phyloP scores from a whole-genome alignment of 2,113 vertebrate species.

The Cariama cristata region DNA sequence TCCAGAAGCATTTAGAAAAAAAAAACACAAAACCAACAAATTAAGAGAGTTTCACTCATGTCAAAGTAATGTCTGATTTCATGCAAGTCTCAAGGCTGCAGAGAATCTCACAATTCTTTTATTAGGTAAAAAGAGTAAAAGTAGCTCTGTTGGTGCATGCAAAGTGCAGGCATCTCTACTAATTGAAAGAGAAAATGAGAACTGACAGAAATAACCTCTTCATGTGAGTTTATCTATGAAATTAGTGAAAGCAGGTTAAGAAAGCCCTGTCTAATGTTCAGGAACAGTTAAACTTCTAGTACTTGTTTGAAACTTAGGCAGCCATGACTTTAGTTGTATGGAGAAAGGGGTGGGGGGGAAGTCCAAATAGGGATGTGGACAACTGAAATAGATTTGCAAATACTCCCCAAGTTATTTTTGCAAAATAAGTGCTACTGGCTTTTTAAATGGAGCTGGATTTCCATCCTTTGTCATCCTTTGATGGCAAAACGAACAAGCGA shows the following conservation, averaged over 20 bases:
- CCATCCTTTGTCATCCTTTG: background rate
- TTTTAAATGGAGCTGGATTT: background rate
- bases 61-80: background rate
- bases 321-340: background rate
- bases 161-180: background rate
- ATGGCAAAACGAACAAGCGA: background rate
- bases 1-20: background rate
- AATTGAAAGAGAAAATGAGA: constrained; percentile 21
- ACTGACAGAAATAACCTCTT: background rate
- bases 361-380: accelerated
- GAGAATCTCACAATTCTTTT: background rate
- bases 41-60: background rate
- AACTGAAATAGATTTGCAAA: background rate
- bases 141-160: background rate
- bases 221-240: background rate
- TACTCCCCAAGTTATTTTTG: background rate
- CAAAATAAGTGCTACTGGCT: background rate
- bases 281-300: background rate
- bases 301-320: background rate
- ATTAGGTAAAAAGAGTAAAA: background rate
- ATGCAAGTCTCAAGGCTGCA: background rate
- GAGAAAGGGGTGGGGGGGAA: background rate
- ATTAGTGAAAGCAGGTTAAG: background rate
- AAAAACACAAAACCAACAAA: background rate
- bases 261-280: background rate